Evolutionary conservation across 2,113 vertebrate genomes (phyloP).

Genomic region (Hippotragus niger): DNA sequence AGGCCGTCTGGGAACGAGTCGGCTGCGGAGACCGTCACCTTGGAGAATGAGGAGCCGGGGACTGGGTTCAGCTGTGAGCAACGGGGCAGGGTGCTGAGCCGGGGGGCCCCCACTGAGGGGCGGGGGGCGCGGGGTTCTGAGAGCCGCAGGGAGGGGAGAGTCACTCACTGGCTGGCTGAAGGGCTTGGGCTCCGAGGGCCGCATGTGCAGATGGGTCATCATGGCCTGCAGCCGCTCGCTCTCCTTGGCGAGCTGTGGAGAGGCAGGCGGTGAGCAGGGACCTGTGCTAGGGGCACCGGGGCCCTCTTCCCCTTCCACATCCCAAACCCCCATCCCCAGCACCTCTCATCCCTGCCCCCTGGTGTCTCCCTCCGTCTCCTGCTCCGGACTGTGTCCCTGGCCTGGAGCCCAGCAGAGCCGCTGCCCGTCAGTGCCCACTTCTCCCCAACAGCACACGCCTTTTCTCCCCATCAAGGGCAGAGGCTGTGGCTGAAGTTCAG

Average conservation of each 20-base stretch:
- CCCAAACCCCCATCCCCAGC: not conserved
- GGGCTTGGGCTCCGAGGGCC: constrained; percentile 98
- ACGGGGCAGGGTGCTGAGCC: not conserved
- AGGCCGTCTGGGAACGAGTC: constrained; percentile 95
- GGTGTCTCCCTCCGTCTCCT: not conserved
- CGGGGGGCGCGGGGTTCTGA: not conserved
- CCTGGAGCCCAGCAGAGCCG: not conserved
- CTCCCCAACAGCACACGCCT: not conserved
- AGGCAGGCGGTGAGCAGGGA: not conserved
- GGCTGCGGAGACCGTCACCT: constrained; percentile 88
- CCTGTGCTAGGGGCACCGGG: fast-evolving
- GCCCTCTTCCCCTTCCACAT: not conserved
- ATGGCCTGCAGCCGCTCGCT: constrained; percentile 98
- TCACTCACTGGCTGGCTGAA: constrained; percentile 95
- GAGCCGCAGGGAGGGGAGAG: not conserved
- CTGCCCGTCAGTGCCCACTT: not conserved
- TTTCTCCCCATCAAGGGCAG: not conserved
- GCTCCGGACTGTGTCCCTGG: not conserved
- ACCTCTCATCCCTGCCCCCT: not conserved
- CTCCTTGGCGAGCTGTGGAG: constrained; percentile 93
- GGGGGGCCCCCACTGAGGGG: not conserved
- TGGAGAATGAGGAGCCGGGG: constrained; percentile 89
- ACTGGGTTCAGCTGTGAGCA: constrained; percentile 90
- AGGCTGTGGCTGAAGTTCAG: not conserved
- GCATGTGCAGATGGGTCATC: constrained; percentile 99